Evolutionary conservation across 2,797 vertebrate species (phyloP).

Genomic region (Diplodus puntazzo): DNA sequence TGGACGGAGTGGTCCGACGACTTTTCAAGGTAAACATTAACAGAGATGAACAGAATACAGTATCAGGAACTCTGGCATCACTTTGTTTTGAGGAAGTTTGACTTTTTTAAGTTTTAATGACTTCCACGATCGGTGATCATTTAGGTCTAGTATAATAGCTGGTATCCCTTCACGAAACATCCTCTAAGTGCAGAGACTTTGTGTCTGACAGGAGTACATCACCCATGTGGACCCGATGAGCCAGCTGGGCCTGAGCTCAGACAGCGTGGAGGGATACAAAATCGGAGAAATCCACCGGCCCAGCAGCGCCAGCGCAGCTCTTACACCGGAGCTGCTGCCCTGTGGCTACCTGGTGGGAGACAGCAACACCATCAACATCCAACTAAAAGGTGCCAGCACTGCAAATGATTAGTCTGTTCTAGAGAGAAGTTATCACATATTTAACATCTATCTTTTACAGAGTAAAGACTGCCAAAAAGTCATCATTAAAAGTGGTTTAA

Average conservation of each 20-base stretch:
- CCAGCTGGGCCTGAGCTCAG: slow-evolving; percentile 94
- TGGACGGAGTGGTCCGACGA: slow-evolving; percentile 95
- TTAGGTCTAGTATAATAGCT: not conserved
- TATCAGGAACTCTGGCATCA: not conserved
- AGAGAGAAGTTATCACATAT: not conserved
- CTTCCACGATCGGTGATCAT: too few species aligned
- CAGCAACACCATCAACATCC: slow-evolving; percentile 94
- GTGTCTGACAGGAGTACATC: slow-evolving; percentile 93
- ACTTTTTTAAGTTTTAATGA: too few species aligned
- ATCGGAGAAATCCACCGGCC: slow-evolving; percentile 93
- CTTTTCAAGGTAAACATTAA: slow-evolving; percentile 91
- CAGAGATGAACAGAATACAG: too few species aligned
- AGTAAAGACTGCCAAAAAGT: too few species aligned
- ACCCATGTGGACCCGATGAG: slow-evolving; percentile 93
- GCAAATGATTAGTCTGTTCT: not conserved
- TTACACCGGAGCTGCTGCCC: slow-evolving; percentile 94
- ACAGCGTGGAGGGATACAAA: slow-evolving; percentile 95
- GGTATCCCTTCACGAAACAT: not conserved
- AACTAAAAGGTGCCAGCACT: slow-evolving; percentile 89
- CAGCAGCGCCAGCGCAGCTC: slow-evolving; percentile 74
- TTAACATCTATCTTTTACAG: too few species aligned
- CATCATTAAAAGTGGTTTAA: too few species aligned
- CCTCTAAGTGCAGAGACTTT: not conserved
- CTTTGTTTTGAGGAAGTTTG: not conserved
- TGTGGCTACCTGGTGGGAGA: slow-evolving; percentile 99